Percentiles rank a stretch among this genome's conserved stretches.
phyloP scores from a whole-genome alignment of 37 sponge, comb jelly and placozoan species.

The Tethya wilhelma region DNA sequence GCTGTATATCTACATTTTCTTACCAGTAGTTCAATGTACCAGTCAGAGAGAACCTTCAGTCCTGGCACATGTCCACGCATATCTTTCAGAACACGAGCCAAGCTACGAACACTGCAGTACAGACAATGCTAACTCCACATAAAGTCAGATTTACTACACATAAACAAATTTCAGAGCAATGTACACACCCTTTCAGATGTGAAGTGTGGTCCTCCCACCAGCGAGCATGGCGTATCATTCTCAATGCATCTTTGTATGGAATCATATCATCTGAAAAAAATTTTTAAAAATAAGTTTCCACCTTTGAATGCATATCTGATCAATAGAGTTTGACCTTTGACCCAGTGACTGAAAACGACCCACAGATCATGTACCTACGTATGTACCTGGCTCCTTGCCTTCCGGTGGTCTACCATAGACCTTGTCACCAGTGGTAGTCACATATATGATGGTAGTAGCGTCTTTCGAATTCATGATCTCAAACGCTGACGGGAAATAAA shows the following conservation, averaged over 20 bases:
- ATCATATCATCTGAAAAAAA: conserved; percentile 48
- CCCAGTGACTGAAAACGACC: too few species aligned
- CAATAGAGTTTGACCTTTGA: too few species aligned
- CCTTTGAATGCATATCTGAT: too few species aligned
- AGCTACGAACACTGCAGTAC: conserved; percentile 51
- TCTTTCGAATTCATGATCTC: conserved; percentile 22
- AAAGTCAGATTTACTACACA: too few species aligned
- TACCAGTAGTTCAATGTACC: conserved; percentile 90
- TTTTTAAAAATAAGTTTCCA: neutral
- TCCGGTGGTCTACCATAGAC: conserved; percentile 16
- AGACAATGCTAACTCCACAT: too few species aligned
- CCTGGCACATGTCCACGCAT: conserved; percentile 74
- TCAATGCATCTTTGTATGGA: conserved; percentile 61
- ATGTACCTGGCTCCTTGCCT: neutral
- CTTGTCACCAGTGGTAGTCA: conserved; percentile 56
- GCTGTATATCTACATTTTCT: conserved; percentile 13
- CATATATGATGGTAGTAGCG: conserved; percentile 18
- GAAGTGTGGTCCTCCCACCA: conserved; percentile 87
- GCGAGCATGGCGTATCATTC: conserved; percentile 77
- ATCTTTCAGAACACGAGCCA: conserved; percentile 82
- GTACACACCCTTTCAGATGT: conserved; percentile 38
- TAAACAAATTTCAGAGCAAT: neutral
- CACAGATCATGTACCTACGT: too few species aligned
- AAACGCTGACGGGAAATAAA: conserved; percentile 35
- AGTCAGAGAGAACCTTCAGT: conserved; percentile 62